phyloP scores from a whole-genome alignment of 2,797 vertebrate species.

The Microhierax caerulescens region DNA sequence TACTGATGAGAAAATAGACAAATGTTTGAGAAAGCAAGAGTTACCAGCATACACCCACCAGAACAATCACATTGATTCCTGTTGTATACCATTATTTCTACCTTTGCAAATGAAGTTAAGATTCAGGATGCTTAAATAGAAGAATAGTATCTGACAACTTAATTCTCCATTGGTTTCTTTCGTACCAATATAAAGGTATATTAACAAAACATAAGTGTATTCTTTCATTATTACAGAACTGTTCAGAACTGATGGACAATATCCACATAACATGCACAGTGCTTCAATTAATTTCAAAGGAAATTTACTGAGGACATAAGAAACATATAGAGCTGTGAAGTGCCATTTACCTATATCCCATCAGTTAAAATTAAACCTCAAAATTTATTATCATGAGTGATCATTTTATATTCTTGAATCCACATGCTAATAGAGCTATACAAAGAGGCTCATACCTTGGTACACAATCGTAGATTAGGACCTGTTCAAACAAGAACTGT shows the following conservation, averaged over 20 bases:
- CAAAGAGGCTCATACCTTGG: background rate
- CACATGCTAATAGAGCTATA: background rate
- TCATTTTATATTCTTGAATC: background rate
- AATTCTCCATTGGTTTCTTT: slow-evolving; percentile 24
- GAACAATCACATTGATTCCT: background rate
- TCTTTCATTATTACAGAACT: background rate
- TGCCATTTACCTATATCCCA: background rate
- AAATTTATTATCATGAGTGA: background rate
- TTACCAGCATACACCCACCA: background rate
- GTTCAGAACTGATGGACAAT: background rate
- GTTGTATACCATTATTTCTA: background rate
- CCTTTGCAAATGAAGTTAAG: slow-evolving; percentile 20
- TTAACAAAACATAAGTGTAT: background rate
- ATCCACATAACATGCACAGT: background rate
- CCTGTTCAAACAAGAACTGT: background rate
- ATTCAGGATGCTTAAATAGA: slow-evolving; percentile 37
- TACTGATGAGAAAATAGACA: background rate
- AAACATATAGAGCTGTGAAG: background rate
- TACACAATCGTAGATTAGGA: background rate
- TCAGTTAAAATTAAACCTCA: background rate
- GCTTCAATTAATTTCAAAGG: background rate
- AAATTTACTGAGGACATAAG: background rate
- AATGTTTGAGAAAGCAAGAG: background rate
- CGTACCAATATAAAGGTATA: background rate
- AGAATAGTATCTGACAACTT: slow-evolving; percentile 37